These are phyloP conservation scores for Symphodus melops DNA, from an alignment of 2,113 vertebrate species.

Conservation along the genomic window DNA sequence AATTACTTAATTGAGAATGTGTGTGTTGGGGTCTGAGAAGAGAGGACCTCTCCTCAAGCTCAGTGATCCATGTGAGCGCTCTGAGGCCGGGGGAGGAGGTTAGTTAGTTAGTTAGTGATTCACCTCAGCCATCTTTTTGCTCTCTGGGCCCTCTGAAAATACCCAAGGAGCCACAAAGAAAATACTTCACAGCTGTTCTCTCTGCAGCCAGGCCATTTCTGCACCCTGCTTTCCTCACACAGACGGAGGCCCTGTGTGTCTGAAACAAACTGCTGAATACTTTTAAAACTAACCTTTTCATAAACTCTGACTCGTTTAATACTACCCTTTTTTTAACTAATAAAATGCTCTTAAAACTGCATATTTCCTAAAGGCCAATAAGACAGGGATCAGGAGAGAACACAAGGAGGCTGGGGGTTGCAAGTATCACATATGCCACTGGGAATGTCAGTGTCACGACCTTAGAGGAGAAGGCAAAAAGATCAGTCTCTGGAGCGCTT, in stretches of 20 bases:
- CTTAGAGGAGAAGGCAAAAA: conserved; percentile 72
- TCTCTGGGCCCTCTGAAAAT: conserved; percentile 66
- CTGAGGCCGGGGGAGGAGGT: conserved; percentile 36
- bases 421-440: conserved; percentile 74
- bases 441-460: conserved; percentile 85
- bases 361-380: conserved; percentile 30
- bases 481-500: conserved; percentile 74
- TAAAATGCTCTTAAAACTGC: conserved; percentile 44
- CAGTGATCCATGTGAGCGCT: conserved; percentile 53
- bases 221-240: conserved; percentile 42
- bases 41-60: conserved; percentile 34
- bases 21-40: conserved; percentile 20
- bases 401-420: conserved; percentile 47
- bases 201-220: conserved; percentile 61
- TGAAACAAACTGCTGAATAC: background rate
- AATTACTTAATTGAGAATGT: conserved; percentile 15
- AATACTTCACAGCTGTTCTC: conserved; percentile 80
- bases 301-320: conserved; percentile 16
- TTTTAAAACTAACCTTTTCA: conserved; percentile 27
- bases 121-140: conserved; percentile 68
- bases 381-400: conserved; percentile 52
- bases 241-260: conserved; percentile 11
- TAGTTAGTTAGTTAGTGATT: conserved; percentile 52
- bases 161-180: conserved; percentile 77
- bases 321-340: conserved; percentile 13